Evolutionary conservation across 2,797 vertebrate genomes (phyloP).

Genomic region (Myoxocephalus aenaeus): DNA sequence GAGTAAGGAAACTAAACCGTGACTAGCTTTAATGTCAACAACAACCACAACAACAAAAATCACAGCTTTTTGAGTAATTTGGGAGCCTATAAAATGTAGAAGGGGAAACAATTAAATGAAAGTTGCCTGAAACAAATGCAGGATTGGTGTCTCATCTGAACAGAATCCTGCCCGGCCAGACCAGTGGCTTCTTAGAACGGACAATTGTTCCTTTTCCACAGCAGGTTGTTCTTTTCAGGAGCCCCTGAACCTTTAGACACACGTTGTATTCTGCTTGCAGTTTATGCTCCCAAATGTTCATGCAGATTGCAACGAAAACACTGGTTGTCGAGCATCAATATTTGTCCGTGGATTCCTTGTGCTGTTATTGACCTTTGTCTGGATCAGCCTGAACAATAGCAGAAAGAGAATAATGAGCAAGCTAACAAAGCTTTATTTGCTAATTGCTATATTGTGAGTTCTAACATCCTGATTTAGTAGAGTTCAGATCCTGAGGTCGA

Average conservation of each 20-base stretch:
- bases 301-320: not conserved
- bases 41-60: not conserved
- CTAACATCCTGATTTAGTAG: not conserved
- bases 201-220: not conserved
- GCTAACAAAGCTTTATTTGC: not conserved
- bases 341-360: not conserved
- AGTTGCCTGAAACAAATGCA: not conserved
- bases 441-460: not conserved
- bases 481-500: not conserved
- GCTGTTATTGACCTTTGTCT: not conserved
- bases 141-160: slow-evolving; percentile 31
- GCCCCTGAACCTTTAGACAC: not conserved
- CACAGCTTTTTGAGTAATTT: not conserved
- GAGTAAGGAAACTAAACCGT: not conserved
- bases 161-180: slow-evolving; percentile 42
- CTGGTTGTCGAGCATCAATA: not conserved
- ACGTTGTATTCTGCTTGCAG: not conserved
- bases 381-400: too few species aligned
- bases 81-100: not conserved
- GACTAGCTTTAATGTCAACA: not conserved
- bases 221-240: not conserved
- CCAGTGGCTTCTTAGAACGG: slow-evolving; percentile 21
- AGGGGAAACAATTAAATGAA: not conserved
- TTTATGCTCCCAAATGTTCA: not conserved
- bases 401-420: not conserved